phyloP scores from a whole-genome alignment of 2,888 invertebrate genomes.

The Platynereis dumerilii region DNA sequence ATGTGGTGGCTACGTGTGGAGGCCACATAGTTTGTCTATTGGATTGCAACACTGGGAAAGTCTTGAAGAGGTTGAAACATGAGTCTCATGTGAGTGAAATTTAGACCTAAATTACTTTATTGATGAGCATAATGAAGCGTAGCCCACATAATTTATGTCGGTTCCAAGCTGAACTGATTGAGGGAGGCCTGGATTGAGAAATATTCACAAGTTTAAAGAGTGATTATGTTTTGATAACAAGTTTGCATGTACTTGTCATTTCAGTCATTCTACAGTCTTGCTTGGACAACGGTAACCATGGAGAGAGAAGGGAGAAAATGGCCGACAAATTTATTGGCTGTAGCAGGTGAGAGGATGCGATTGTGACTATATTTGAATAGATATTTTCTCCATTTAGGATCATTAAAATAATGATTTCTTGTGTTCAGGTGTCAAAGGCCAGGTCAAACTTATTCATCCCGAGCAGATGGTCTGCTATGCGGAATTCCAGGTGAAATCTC shows the following conservation, averaged over 20 bases:
- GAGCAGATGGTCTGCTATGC: constrained; percentile 58
- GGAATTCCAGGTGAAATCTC: constrained; percentile 33
- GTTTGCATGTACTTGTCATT: too few relatives aligned
- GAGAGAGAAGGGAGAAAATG: constrained; percentile 34
- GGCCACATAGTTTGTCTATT: constrained; percentile 66
- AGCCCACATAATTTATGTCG: neutral
- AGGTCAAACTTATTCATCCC: constrained; percentile 57
- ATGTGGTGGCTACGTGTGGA: constrained; percentile 66
- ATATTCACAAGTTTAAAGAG: neutral
- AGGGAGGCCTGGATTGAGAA: neutral
- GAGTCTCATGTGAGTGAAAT: constrained; percentile 36
- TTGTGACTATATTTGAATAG: too few relatives aligned
- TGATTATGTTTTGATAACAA: too few relatives aligned
- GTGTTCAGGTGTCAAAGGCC: constrained; percentile 48
- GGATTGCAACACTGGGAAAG: constrained; percentile 62
- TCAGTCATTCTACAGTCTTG: constrained; percentile 63
- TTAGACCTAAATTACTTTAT: neutral
- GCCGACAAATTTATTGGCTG: constrained; percentile 52
- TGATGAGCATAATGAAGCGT: neutral
- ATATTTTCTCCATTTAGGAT: too few relatives aligned
- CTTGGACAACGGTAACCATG: constrained; percentile 63
- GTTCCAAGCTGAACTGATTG: too few relatives aligned
- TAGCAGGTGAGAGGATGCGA: constrained; percentile 47
- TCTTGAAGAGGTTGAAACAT: constrained; percentile 62
- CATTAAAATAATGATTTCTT: neutral